phyloP scores from a whole-genome alignment of 2,113 vertebrate species.

The Microtus montanus region DNA sequence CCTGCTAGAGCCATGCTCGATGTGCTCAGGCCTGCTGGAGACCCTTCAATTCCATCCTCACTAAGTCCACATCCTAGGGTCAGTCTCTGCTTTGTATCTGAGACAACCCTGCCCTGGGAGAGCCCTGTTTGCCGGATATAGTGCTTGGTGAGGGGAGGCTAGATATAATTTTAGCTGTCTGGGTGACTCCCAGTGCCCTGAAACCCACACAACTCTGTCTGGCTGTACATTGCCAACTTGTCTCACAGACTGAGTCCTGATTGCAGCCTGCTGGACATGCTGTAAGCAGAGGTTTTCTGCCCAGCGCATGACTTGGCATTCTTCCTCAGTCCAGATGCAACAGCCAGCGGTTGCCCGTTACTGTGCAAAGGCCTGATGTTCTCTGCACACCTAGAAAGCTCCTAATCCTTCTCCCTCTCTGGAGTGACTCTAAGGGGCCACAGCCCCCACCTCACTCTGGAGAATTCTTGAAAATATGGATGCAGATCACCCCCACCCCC shows the following conservation, averaged over 20 bases:
- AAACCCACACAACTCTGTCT: neutral
- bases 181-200: no score
- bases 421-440: neutral
- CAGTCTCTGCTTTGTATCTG: neutral
- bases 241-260: neutral
- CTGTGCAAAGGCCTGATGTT: neutral
- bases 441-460: neutral
- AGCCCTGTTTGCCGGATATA: neutral
- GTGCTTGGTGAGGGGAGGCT: neutral
- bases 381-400: neutral
- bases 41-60: neutral
- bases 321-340: neutral
- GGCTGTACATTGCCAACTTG: neutral
- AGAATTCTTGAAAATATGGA: neutral
- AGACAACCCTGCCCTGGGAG: neutral
- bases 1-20: neutral
- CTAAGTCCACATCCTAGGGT: neutral
- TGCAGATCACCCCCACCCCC: neutral
- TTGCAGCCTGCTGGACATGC: neutral
- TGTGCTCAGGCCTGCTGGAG: neutral
- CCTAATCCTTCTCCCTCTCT: neutral
- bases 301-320: neutral
- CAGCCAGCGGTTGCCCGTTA: neutral
- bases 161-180: neutral
- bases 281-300: neutral